Conservation (phyloP, 2,888 invertebrate species). For the Lucinisca nassula region DNA sequence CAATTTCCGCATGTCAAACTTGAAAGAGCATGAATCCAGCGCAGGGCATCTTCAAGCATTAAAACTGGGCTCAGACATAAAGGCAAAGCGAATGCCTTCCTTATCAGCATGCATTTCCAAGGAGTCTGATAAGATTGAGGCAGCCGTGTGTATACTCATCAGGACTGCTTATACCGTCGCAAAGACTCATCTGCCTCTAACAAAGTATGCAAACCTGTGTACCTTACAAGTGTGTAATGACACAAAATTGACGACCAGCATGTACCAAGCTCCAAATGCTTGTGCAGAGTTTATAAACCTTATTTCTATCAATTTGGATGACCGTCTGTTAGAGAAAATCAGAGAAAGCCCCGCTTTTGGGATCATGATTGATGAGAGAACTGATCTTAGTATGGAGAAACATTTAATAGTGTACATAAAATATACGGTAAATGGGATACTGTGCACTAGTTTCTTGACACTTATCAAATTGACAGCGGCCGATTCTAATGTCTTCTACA, state of each 20-base stretch:
- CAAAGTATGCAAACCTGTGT: conserved; percentile 22
- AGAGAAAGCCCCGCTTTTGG: conserved; percentile 38
- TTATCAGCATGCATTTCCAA: conserved; percentile 16
- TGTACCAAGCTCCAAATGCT: conserved; percentile 31
- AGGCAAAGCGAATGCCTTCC: conserved; percentile 22
- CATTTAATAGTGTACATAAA: conserved; percentile 49
- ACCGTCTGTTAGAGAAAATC: conserved; percentile 16
- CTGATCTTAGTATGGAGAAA: conserved; percentile 37
- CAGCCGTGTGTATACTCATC: conserved; percentile 37
- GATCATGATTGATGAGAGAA: conserved; percentile 46
- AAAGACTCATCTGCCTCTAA: conserved; percentile 1
- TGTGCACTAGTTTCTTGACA: conserved; percentile 30
- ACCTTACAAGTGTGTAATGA: conserved; percentile 24
- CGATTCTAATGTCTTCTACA: conserved; percentile 35
- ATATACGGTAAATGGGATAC: conserved; percentile 19
- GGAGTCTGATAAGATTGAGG: conserved; percentile 30
- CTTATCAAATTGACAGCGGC: conserved; percentile 33
- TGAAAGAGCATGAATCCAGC: conserved; percentile 31
- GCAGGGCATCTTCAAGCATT: conserved; percentile 26
- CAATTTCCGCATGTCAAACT: too few species aligned
- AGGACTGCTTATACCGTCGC: conserved; percentile 41
- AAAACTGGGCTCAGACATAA: conserved; percentile 32
- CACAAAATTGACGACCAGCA: conserved; percentile 7
- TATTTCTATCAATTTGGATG: conserved; percentile 28
- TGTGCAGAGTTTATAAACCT: conserved; percentile 29